Evolutionary conservation across 2,113 vertebrate species (phyloP), one percentile per base, ranked within the genome.

Genomic region (Channa argus): DNA sequence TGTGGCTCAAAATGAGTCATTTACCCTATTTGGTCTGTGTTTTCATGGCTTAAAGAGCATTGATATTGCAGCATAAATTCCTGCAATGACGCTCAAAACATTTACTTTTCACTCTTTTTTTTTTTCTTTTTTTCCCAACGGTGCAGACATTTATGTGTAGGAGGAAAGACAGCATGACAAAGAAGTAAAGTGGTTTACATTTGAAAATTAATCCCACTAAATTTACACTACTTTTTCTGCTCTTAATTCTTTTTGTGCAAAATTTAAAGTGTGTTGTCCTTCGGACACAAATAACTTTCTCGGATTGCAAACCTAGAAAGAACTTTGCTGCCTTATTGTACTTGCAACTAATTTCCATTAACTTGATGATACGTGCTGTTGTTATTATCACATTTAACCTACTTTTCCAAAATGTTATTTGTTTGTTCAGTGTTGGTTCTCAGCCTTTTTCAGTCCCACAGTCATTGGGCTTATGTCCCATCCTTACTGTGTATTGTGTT

Each of bases 1-100:
- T 62, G 51, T 14, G 73, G 46, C 45, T 71, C 53, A 70, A 75
- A 72, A 53, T 60, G 37, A 63, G 52, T 77, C 49, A 63, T 79
- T 67, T 75, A 59, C 43, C 72, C 62, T 46, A n/a, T 66, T 69
- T 58, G n/a, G 38, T 79, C 33, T 47, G 59, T 53, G 74, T 69
- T 50, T 34, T 56, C 63, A 68, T 53, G 44, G 52, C 24, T 37
- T 63, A 37, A 51, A 58, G 62, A 53, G 70, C 69, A 61, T 66
- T 33, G 6, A 77, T 50, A 37, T 9, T 13, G 54, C 8, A 41
- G 47, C 74, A 24, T 9, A 61, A 64, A 43, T 43, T 2, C 6
- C 5, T 7, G n/a, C 37, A 60, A 44, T 60, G 9, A 52, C 45
- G 44, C n/a, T 38, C 11, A 37, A 39, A 76, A 63, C 24, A 49